Percentiles rank a stretch among this genome's conserved stretches.
phyloP scores from a whole-genome alignment of 2,888 invertebrate genomes.

The Heliconius cydno region DNA sequence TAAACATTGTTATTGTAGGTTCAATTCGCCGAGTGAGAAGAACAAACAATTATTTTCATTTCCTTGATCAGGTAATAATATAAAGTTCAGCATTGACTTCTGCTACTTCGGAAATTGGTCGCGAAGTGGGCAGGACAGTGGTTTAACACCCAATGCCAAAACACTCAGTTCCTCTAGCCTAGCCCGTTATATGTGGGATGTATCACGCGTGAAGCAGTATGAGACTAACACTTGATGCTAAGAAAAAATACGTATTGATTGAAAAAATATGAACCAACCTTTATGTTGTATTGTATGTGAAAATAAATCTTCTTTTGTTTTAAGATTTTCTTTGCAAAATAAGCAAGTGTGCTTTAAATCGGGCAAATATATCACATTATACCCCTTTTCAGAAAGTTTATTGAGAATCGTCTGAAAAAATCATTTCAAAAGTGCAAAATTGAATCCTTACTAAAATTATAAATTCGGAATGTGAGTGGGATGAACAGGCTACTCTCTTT shows the following conservation, averaged over 20 bases:
- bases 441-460: too few relatives aligned
- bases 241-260: neutral
- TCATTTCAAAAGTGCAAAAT: neutral
- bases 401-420: conserved; percentile 68
- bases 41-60: neutral
- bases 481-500: too few relatives aligned
- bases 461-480: too few relatives aligned
- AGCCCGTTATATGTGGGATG: too few relatives aligned
- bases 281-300: conserved; percentile 65
- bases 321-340: conserved; percentile 65
- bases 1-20: neutral
- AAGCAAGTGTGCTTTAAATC: conserved; percentile 61
- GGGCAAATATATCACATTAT: conserved; percentile 60
- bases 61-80: neutral
- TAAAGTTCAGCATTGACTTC: neutral
- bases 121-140: neutral
- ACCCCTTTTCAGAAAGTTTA: conserved; percentile 70
- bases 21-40: neutral
- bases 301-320: conserved; percentile 67
- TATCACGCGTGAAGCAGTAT: too few relatives aligned
- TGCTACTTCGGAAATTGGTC: neutral
- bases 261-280: conserved; percentile 55
- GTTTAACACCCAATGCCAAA: neutral
- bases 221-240: too few relatives aligned
- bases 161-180: neutral